Evolutionary conservation across 2,797 vertebrate species (phyloP).

Genomic region (Nothura maculosa): DNA sequence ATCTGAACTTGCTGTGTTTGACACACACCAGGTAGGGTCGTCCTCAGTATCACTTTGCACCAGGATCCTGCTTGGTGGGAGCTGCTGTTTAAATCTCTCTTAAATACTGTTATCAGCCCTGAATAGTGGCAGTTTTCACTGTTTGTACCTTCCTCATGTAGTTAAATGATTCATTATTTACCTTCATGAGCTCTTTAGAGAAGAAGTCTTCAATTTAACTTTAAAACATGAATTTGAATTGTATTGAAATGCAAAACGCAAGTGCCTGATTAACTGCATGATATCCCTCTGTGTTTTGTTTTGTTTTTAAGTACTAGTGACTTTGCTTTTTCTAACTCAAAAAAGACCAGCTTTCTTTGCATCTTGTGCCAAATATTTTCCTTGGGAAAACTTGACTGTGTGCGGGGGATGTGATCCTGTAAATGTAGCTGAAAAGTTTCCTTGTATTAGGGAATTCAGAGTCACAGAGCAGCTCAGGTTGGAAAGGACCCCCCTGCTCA

Average conservation of each 20-base stretch:
- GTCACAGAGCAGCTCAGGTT: no score
- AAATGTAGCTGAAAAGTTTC: not conserved
- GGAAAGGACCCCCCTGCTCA: no score
- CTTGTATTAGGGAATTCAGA: not conserved
- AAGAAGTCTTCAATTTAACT: no score
- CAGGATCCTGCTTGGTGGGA: not conserved
- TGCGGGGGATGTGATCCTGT: not conserved
- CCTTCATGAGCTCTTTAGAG: no score
- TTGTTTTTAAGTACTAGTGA: no score
- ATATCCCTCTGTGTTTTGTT: not conserved
- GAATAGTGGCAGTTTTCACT: not conserved
- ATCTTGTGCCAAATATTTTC: not conserved
- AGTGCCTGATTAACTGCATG: not conserved
- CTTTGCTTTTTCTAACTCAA: not conserved
- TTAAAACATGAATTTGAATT: not conserved
- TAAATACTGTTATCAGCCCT: not conserved
- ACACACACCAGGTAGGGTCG: not conserved
- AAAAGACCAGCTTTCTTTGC: not conserved
- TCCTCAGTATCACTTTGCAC: not conserved
- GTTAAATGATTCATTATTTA: not conserved
- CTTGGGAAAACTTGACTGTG: not conserved
- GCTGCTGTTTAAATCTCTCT: not conserved
- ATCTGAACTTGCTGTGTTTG: not conserved
- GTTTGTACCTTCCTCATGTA: not conserved
- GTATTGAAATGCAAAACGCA: not conserved